phyloP scores from a whole-genome alignment of 2,888 invertebrate genomes.

The Latrodectus elegans region DNA sequence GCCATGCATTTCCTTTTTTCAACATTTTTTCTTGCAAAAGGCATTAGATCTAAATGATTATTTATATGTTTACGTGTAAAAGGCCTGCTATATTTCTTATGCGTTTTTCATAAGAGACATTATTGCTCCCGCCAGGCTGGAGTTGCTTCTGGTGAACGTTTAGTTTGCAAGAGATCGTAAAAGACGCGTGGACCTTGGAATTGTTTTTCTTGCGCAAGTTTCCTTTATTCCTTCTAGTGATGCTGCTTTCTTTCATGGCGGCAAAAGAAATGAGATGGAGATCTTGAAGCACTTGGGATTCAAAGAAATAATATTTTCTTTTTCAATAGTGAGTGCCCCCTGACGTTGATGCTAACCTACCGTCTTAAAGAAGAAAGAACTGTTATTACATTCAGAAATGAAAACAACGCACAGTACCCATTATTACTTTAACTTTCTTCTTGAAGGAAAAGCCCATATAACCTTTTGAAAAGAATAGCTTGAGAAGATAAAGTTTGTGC shows the following conservation, averaged over 20 bases:
- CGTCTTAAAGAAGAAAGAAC: not conserved
- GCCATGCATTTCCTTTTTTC: too few species aligned
- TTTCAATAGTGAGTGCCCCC: not conserved
- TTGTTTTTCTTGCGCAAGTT: not conserved
- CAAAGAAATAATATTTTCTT: not conserved
- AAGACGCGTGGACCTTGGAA: not conserved
- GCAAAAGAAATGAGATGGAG: not conserved
- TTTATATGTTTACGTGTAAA: slow-evolving; percentile 48
- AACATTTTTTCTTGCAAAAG: not conserved
- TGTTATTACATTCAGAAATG: slow-evolving; percentile 11
- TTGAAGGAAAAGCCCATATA: not conserved
- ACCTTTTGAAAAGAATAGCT: not conserved
- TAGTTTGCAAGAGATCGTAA: not conserved
- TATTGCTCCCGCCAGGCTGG: slow-evolving; percentile 22
- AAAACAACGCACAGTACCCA: not conserved
- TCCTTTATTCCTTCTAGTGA: not conserved
- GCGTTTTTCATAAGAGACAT: slow-evolving; percentile 45
- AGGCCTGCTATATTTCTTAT: slow-evolving; percentile 34
- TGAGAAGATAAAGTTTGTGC: not conserved
- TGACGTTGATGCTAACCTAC: not conserved
- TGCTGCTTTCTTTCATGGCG: not conserved
- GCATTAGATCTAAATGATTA: slow-evolving; percentile 49
- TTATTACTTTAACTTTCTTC: not conserved
- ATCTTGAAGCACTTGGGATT: not conserved
- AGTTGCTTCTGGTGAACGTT: too few species aligned